These are phyloP conservation scores for Pycnomerus fuliginosus DNA, from an alignment of 2,888 invertebrate species.

Conservation along the genomic window DNA sequence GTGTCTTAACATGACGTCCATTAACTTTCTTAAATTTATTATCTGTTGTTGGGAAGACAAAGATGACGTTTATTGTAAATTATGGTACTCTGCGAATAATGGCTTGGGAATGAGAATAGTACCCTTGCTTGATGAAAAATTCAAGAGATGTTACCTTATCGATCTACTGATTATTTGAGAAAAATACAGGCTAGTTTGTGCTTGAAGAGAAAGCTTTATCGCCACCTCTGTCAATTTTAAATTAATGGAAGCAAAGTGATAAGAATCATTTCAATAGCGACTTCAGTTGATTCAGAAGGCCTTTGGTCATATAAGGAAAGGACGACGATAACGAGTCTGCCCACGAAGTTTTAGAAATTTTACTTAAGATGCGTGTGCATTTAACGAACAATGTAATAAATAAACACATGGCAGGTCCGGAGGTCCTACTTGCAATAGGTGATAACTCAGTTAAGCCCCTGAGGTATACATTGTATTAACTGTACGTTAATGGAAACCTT, in stretches of 20 bases:
- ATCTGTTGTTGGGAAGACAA: neutral
- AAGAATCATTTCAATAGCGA: conserved; percentile 30
- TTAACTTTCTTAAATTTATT: neutral
- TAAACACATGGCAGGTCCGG: too few relatives aligned
- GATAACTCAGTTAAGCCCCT: too few relatives aligned
- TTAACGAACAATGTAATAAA: neutral
- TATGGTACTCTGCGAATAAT: neutral
- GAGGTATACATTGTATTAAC: too few relatives aligned
- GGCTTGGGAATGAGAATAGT: too few relatives aligned
- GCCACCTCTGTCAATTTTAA: conserved; percentile 30
- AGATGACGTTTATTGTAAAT: conserved; percentile 1
- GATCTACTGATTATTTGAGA: too few relatives aligned
- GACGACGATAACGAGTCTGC: too few relatives aligned
- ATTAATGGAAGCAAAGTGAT: conserved; percentile 29
- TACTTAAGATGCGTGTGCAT: neutral
- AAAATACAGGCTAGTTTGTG: too few relatives aligned
- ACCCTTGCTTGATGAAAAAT: too few relatives aligned
- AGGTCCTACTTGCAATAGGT: too few relatives aligned
- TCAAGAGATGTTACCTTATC: too few relatives aligned
- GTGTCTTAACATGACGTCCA: neutral
- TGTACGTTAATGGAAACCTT: too few relatives aligned
- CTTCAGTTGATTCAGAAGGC: conserved; percentile 23
- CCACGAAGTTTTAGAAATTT: conserved; percentile 21
- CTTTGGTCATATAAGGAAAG: conserved; percentile 28
- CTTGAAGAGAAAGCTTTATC: too few relatives aligned